A percentile compares a stretch with the other conserved stretches of the same genome.
Evolutionary conservation across 2,888 invertebrate species (phyloP).

Genomic region (Drosophila phalerata): DNA sequence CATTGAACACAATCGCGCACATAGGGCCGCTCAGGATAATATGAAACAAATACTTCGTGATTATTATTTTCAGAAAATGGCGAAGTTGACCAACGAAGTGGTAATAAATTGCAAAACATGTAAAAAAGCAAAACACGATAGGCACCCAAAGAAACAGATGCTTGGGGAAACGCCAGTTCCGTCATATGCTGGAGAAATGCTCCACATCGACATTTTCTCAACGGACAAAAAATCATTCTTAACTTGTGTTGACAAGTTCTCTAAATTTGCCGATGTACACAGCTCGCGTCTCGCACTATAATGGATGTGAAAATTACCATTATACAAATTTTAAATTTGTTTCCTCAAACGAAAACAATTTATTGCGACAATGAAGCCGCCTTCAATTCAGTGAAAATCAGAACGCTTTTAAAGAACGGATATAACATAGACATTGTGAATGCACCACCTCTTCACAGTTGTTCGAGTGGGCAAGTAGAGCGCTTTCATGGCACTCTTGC

Average conservation of each 20-base stretch:
- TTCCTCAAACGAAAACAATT: neutral
- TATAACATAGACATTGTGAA: too few relatives aligned
- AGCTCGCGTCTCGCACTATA: neutral
- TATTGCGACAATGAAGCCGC: neutral
- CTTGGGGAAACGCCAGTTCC: too few relatives aligned
- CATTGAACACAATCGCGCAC: neutral
- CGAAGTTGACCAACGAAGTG: neutral
- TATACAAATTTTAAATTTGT: neutral
- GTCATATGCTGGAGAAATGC: too few relatives aligned
- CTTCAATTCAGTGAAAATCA: too few relatives aligned
- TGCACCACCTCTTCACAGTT: neutral
- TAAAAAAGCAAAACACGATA: too few relatives aligned
- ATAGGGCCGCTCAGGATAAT: neutral
- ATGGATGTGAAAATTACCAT: neutral
- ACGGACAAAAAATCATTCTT: neutral
- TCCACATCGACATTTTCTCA: neutral
- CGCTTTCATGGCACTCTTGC: neutral
- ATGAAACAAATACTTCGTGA: neutral
- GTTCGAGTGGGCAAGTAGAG: neutral
- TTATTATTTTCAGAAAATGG: neutral
- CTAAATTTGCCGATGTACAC: neutral
- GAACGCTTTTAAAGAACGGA: too few relatives aligned
- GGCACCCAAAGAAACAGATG: too few relatives aligned
- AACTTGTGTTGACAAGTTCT: conserved; percentile 1
- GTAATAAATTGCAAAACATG: neutral